Conservation (phyloP, 92 coral and sea anemone genomes). For the Heteractis magnifica region DNA sequence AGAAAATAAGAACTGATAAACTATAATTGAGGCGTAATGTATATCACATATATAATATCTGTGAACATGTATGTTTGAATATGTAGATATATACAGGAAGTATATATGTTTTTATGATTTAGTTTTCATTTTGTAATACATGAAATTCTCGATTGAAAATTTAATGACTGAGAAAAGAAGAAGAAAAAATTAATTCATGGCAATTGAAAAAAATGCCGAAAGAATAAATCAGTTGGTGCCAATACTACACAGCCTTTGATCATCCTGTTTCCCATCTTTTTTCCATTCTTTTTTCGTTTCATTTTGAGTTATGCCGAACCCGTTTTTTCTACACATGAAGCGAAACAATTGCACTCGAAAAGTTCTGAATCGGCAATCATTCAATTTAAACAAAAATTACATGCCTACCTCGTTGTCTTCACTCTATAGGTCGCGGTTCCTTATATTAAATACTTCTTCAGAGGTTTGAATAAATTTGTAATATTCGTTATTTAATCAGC, state of each 20-base stretch:
- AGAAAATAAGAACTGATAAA: too few species aligned
- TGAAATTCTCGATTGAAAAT: neutral
- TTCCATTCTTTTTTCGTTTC: too few species aligned
- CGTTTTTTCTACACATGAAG: neutral
- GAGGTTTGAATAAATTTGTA: neutral
- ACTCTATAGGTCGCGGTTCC: neutral
- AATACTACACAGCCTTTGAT: neutral
- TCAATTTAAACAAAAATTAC: neutral
- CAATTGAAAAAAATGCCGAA: neutral
- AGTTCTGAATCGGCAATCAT: neutral
- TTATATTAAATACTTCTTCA: neutral
- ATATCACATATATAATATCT: too few species aligned
- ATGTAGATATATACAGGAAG: neutral
- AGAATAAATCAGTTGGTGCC: neutral
- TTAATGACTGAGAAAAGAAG: conserved; percentile 16
- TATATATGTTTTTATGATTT: neutral
- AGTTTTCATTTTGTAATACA: neutral
- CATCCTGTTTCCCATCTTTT: too few species aligned
- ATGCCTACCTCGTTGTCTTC: neutral
- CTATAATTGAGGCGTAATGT: too few species aligned
- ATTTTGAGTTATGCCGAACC: too few species aligned
- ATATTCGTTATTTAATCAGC: neutral
- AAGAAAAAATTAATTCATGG: neutral
- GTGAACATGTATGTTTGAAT: too few species aligned
- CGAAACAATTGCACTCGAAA: neutral